Evolutionary conservation across 1,140 invertebrate genomes (phyloP), one percentile per base, ranked within the genome.

Genomic region (Conopomorpha cramerella): DNA sequence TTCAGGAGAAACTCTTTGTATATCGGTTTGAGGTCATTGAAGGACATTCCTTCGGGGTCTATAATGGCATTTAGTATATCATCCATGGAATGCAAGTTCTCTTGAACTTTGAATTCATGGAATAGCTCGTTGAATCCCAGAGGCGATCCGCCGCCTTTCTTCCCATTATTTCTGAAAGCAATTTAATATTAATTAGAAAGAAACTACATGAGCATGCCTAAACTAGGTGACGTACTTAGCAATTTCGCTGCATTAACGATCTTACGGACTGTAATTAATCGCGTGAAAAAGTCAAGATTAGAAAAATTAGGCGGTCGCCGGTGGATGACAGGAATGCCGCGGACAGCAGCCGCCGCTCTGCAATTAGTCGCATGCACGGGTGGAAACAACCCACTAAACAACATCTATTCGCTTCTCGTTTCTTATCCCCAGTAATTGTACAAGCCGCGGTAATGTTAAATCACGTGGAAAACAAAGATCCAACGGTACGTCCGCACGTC

Each of bases 1-100:
- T 93, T 93, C 27, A 94, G 61, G 15, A 94, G 71, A 53, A 94
- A 91, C 73, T 94, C 91, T 66, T 93, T 92, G 59, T 95, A 93
- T 25, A 93, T 88, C 2, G 92, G 92, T 64, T 93, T 93, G 30
- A 94, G 73, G 47, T 93, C 91, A 72, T 93, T 94, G 70, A 93
- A 95, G 13, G 90, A 92, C 91, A 95, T 94, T 31, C 92, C 91
- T 58, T 93, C 89, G 1, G 90, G 85, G 73, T 93, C 90, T 41
- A 94, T 92, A 49, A 95, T 93, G 45, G 88, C 87, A 46, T 87
- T 87, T 10, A 95, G 80, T 36, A 95, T 92, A 53, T 93, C 91
- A 63, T 95, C 92, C 65, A 93, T 85, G 34, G 87, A 92, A 52
- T 90, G 88, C 15, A 93, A 77, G 44, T 91, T 91, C 67, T 93